Evolutionary conservation across 1,140 invertebrate genomes (phyloP).

Genomic region (Drosophila arizonae): DNA sequence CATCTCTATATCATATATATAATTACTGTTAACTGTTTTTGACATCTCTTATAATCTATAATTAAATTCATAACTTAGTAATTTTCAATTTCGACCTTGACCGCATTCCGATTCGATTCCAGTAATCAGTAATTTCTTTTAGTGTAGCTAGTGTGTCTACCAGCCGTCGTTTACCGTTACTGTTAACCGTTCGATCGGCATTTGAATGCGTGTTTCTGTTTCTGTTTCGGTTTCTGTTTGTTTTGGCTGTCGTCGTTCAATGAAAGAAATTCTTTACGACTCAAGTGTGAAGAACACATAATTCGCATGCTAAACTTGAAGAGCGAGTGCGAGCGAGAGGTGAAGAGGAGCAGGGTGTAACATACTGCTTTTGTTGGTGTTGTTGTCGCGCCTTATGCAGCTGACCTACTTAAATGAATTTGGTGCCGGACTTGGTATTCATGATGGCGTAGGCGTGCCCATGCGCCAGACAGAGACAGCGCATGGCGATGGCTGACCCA

Average conservation of each 20-base stretch:
- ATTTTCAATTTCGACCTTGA: too few species aligned
- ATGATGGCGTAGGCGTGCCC: slow-evolving; percentile 67
- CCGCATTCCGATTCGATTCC: not conserved
- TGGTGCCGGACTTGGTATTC: slow-evolving; percentile 77
- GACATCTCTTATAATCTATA: too few species aligned
- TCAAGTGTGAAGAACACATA: slow-evolving; percentile 44
- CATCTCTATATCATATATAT: not conserved
- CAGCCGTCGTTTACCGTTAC: slow-evolving; percentile 57
- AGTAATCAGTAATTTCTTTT: not conserved
- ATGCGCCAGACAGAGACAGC: slow-evolving; percentile 19
- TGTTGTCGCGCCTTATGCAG: slow-evolving; percentile 78
- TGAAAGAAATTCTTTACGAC: slow-evolving; percentile 67
- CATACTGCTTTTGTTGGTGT: slow-evolving; percentile 49
- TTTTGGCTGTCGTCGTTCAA: slow-evolving; percentile 44
- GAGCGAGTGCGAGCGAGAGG: slow-evolving; percentile 2
- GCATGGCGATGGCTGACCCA: slow-evolving; percentile 50
- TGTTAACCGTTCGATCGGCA: slow-evolving; percentile 46
- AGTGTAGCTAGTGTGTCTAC: slow-evolving; percentile 28
- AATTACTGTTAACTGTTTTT: too few species aligned
- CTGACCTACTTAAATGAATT: slow-evolving; percentile 68
- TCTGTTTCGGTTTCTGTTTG: slow-evolving; percentile 42
- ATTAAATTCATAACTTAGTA: too few species aligned
- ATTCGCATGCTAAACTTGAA: slow-evolving; percentile 54
- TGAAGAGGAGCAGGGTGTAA: slow-evolving; percentile 12
- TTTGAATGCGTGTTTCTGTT: slow-evolving; percentile 21